Evolutionary conservation across 2,797 vertebrate species (phyloP), one percentile per base, ranked within the genome.

Genomic region (Karalla daura): DNA sequence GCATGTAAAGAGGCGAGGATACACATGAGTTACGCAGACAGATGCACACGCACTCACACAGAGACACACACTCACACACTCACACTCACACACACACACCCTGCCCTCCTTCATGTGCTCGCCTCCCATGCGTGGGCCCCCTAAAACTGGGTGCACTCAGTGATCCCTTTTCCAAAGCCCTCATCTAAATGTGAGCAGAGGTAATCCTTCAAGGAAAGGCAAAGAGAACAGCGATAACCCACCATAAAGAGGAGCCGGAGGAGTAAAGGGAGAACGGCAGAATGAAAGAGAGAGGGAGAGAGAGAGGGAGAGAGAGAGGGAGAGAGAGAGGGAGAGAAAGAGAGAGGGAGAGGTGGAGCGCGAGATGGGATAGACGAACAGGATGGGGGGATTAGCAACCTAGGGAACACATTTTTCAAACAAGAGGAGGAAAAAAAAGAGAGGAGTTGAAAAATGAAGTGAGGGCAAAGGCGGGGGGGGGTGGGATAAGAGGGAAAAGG

Each of bases 191-290:
- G 78, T 86, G 84, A 86, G 75, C 82, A 68, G 78, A 83, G 77
- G 81, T 87, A 87, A 86, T 88, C 82, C 81, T 88, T 85, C 80
- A 84, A 87, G 84, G 64, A 81, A 72, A 84, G 51, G 74, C 77
- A 45, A 75, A 83, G 80, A 72, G 75, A 83, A 81, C 69, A 81
- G 66, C 32, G 62, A 88, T 83, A 86, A 84, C 80, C 67, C 49
- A 60, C 8, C 62, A 86, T 80, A 84, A 76, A 82, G 77, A 74
- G 69, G 50, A 72, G 71, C 52, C 52, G 83, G 69, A 61, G 74
- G 70, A 78, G 66, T 54, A 73, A 50, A 54, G 56, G 61, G 54
- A 72, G 64, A 78, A 63, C 74, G 74, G 81, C 18, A 40, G 24
- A n/a, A n/a, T 14, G 59, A 79, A 72, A 65, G 64, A 76, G 59